Evolutionary conservation across 2,797 vertebrate genomes (phyloP).

Genomic region (Pangasius djambal): DNA sequence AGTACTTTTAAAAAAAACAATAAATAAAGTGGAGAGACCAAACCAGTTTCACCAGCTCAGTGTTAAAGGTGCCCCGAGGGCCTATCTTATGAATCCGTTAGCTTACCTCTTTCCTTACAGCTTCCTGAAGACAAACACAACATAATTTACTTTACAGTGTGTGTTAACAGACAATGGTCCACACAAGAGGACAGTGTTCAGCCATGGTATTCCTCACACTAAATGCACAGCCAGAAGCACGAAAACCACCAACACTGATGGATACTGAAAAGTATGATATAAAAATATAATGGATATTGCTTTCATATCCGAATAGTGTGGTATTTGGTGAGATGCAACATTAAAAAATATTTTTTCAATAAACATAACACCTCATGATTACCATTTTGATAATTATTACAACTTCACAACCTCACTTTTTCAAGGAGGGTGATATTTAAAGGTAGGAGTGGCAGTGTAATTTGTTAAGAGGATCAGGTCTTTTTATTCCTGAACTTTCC

Average conservation of each 20-base stretch:
- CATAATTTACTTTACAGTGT: neutral
- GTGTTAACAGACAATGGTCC: neutral
- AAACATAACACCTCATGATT: neutral
- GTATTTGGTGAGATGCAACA: neutral
- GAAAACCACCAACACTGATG: neutral
- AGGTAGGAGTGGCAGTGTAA: neutral
- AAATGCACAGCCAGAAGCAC: neutral
- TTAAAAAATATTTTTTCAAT: neutral
- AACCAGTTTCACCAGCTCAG: constrained; percentile 34
- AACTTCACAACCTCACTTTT: neutral
- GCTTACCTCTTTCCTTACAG: neutral
- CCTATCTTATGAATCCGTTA: neutral
- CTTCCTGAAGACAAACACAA: constrained; percentile 10
- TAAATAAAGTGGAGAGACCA: neutral
- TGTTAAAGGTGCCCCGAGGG: constrained; percentile 19
- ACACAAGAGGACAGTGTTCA: neutral
- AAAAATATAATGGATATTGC: neutral
- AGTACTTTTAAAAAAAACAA: neutral
- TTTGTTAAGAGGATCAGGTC: neutral
- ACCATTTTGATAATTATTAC: neutral
- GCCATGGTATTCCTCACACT: neutral
- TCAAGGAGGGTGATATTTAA: neutral
- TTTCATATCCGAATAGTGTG: neutral
- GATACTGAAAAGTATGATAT: neutral
- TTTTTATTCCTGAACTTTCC: neutral